phyloP scores from a whole-genome alignment of 2,888 invertebrate genomes.

The Amorpha juglandis region DNA sequence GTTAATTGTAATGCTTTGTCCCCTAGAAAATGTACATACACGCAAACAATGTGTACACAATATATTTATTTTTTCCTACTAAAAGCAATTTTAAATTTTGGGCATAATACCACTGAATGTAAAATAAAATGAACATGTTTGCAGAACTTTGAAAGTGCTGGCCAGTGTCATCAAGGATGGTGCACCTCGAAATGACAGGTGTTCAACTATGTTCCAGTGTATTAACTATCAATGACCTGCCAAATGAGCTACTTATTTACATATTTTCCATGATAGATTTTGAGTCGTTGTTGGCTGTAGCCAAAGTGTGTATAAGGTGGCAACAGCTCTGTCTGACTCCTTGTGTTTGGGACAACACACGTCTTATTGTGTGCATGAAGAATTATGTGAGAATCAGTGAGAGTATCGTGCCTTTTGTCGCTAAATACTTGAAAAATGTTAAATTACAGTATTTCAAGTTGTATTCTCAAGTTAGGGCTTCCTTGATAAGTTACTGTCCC shows the following conservation, averaged over 20 bases:
- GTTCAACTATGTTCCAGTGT: constrained; percentile 58
- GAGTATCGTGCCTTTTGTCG: constrained; percentile 80
- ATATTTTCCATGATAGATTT: constrained; percentile 83
- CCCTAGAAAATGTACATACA: constrained; percentile 31
- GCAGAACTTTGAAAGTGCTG: constrained; percentile 60
- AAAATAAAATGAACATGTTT: constrained; percentile 42
- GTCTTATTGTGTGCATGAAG: constrained; percentile 81
- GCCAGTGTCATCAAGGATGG: constrained; percentile 64
- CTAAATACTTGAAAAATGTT: constrained; percentile 80
- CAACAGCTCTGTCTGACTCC: constrained; percentile 78
- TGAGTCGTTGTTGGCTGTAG: constrained; percentile 76
- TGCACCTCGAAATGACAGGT: constrained; percentile 77
- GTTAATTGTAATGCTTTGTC: constrained; percentile 52
- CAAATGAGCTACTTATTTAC: constrained; percentile 81
- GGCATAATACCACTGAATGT: background rate
- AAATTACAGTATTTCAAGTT: constrained; percentile 83
- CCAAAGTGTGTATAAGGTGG: constrained; percentile 79
- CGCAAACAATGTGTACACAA: background rate
- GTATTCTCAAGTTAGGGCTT: constrained; percentile 79
- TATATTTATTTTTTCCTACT: background rate
- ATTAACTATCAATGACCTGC: constrained; percentile 78
- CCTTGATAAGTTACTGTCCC: constrained; percentile 78
- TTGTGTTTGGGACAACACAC: constrained; percentile 81
- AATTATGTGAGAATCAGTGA: constrained; percentile 80
- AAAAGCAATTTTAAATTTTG: background rate